Evolutionary conservation across 2,113 vertebrate genomes (phyloP), one percentile per base, ranked within the genome.

Genomic region (Corythaixoides concolor): DNA sequence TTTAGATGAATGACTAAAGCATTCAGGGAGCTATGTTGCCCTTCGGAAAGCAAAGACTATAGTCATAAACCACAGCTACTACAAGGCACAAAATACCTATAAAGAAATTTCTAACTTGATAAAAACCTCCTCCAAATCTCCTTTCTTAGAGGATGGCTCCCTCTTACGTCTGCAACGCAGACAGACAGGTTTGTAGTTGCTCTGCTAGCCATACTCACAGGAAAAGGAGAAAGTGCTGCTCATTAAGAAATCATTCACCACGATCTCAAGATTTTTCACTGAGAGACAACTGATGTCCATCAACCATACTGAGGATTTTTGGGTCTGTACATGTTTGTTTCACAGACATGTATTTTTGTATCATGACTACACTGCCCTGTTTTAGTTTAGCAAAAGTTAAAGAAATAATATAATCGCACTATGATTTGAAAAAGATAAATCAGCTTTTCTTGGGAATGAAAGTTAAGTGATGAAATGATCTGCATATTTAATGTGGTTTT

Each of bases 91-190:
- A 63, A 91, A 80, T 11, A 64, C 27, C 55, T n/a, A 4, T 28
- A 18, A 26, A 26, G 62, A 32, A 35, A 95, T 28, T 26, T 60
- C 59, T 43, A 12, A 58, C 47, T 37, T 35, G 5, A 56, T 15
- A 26, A 70, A 80, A 89, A 59, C 5, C 8, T 84, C 27, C 39
- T 30, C 33, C 30, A 75, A 87, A 84, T n/a, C 32, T 35, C 67
- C 89, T 85, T 80, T 49, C 72, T 78, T 93, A 79, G 81, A 95
- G 58, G 30, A 87, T 12, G 33, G 84, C 95, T 95, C 96, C 94
- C 96, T 95, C 96, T 95, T 41, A 62, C 4, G 85, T 77, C 59
- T 69, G 58, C 91, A 93, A 74, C 60, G 93, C 64, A 93, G 74
- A 91, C 63, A 67, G 63, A n/a, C 91, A 88, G 47, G 67, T 49